Conservation (phyloP, 2,888 invertebrate species). For the Dasysyrphus tricinctus region DNA sequence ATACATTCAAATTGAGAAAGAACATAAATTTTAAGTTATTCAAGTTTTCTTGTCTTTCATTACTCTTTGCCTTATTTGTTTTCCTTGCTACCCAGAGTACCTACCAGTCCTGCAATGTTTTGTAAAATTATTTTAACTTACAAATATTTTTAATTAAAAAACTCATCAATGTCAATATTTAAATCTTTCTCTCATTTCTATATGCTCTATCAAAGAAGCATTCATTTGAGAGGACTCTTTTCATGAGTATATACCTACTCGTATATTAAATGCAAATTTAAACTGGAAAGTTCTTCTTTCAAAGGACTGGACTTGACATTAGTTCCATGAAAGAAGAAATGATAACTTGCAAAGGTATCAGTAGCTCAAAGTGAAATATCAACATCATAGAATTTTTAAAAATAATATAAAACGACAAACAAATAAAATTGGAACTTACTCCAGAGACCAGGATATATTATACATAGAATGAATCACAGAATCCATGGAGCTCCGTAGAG, state of each 20-base stretch:
- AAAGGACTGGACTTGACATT: neutral
- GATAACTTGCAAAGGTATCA: constrained; percentile 1
- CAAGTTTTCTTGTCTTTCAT: neutral
- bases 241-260: neutral
- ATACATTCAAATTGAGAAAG: too few species aligned
- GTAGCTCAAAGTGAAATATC: constrained; percentile 6
- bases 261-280: neutral
- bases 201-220: neutral
- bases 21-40: too few species aligned
- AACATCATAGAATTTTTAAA: constrained; percentile 2
- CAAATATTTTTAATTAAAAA: neutral
- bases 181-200: neutral
- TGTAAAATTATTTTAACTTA: neutral
- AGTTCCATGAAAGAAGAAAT: neutral
- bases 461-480: neutral
- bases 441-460: too few species aligned
- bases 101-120: neutral
- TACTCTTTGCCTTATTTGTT: neutral
- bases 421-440: neutral
- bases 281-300: neutral
- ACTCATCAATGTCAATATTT: neutral
- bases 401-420: neutral
- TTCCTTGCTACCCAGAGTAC: neutral
- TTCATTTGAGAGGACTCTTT: neutral
- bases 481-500: neutral